These are phyloP conservation scores for Gopherus evgoodei DNA, from an alignment of 2,113 vertebrate genomes.

Conservation along the genomic window DNA sequence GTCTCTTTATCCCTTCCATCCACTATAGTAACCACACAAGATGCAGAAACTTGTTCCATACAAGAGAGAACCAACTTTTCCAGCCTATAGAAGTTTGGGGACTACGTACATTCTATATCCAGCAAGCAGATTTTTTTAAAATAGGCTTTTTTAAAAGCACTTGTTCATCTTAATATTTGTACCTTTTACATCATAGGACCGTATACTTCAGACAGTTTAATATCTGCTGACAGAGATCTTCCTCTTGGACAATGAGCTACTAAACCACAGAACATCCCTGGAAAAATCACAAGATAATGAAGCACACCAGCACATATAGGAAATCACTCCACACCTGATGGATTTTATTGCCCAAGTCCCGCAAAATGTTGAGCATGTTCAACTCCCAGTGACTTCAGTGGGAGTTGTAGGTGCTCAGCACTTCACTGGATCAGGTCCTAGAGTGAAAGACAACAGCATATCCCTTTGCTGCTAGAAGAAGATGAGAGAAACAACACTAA, in stretches of 20 bases:
- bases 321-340: background rate
- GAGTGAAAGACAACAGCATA: background rate
- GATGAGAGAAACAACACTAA: background rate
- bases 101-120: background rate
- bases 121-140: background rate
- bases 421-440: background rate
- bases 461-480: background rate
- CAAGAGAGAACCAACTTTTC: background rate
- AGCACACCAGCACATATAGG: background rate
- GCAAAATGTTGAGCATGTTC: background rate
- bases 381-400: background rate
- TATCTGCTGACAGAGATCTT: background rate
- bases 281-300: background rate
- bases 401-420: background rate
- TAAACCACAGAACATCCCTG: background rate
- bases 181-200: background rate
- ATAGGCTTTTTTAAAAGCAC: background rate
- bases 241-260: background rate
- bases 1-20: background rate
- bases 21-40: background rate
- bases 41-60: background rate
- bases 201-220: background rate
- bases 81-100: background rate
- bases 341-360: background rate
- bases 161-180: background rate